Conservation (phyloP, 2,113 vertebrate species). For the Alexandromys fortis region DNA sequence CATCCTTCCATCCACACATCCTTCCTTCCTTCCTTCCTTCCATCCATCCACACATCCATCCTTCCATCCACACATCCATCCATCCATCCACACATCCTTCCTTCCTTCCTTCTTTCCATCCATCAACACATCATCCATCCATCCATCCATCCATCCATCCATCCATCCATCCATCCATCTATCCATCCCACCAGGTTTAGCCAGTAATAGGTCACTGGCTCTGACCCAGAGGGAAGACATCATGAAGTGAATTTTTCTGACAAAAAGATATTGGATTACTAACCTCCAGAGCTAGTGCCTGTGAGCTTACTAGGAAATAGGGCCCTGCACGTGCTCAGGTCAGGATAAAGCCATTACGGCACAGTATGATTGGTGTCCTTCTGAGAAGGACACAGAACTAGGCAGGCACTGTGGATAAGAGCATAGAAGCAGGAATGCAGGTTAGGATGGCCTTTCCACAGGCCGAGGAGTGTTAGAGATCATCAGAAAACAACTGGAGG, state of each 20-base stretch:
- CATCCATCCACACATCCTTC: background rate
- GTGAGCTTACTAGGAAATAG: background rate
- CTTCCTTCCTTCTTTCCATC: too few relatives aligned
- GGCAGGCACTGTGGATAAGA: accelerated
- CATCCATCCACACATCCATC: too few relatives aligned
- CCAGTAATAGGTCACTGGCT: background rate
- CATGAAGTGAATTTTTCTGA: background rate
- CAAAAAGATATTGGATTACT: background rate
- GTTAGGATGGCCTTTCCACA: background rate
- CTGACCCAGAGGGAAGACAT: accelerated
- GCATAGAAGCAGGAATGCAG: accelerated
- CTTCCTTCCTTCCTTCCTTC: too few relatives aligned
- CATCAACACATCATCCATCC: background rate
- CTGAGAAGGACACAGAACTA: background rate
- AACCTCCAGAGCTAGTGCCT: background rate
- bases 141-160: background rate
- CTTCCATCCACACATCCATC: background rate
- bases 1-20: too few relatives aligned
- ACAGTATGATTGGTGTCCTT: too few relatives aligned
- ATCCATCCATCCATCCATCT: background rate
- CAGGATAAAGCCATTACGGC: background rate
- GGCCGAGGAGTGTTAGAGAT: background rate
- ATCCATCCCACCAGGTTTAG: background rate
- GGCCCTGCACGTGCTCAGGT: background rate
- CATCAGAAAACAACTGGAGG: background rate